Conservation (phyloP, 2,888 invertebrate genomes). For the Andrena praecox region DNA sequence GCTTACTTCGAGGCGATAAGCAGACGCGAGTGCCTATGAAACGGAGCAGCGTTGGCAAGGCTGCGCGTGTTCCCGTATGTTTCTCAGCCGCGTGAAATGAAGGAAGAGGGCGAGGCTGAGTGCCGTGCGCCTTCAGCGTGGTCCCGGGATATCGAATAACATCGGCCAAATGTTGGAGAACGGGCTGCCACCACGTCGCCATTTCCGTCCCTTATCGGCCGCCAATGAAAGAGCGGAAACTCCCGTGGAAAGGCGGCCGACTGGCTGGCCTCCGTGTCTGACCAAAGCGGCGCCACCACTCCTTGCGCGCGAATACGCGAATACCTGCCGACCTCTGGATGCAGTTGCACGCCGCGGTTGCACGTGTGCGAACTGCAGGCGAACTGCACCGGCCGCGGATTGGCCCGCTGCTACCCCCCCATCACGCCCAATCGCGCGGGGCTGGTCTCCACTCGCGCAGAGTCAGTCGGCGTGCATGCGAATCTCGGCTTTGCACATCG, state of each 20-base stretch:
- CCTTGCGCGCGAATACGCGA: conserved; percentile 51
- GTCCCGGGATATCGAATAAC: neutral
- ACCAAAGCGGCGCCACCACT: conserved; percentile 53
- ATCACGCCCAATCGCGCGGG: conserved; percentile 70
- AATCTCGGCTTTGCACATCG: conserved; percentile 71
- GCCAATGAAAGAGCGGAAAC: neutral
- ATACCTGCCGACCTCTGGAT: conserved; percentile 20
- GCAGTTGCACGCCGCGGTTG: conserved; percentile 43
- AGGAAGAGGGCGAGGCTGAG: neutral
- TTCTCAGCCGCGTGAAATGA: neutral
- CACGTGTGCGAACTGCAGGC: conserved; percentile 60
- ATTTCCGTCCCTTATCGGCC: conserved; percentile 11
- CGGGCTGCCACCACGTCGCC: neutral
- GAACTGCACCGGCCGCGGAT: conserved; percentile 79
- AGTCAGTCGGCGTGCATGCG: conserved; percentile 70
- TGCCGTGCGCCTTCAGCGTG: neutral
- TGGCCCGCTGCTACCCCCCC: conserved; percentile 69
- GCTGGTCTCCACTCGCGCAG: conserved; percentile 63
- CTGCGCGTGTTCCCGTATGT: neutral
- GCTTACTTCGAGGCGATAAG: neutral
- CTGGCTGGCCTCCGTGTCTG: conserved; percentile 45
- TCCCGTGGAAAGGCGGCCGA: conserved; percentile 1
- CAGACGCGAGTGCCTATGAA: neutral
- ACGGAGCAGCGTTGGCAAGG: neutral
- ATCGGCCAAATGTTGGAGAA: neutral